Evolutionary conservation across 2,888 invertebrate genomes (phyloP).

Genomic region (Pilophorus perplexus): DNA sequence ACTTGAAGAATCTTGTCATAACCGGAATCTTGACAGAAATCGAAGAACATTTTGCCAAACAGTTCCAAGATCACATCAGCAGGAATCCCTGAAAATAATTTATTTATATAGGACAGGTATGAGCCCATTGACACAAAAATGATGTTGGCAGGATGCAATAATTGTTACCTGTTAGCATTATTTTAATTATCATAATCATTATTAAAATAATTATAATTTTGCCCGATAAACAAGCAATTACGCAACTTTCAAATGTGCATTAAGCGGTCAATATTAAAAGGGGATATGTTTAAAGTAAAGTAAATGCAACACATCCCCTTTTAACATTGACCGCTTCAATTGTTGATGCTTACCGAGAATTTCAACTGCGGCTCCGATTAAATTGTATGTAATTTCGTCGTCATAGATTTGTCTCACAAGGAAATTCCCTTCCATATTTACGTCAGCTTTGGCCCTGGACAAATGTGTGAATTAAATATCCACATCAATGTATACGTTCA

Average conservation of each 20-base stretch:
- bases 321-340: no score
- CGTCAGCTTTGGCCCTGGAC: slow-evolving; percentile 84
- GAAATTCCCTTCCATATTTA: slow-evolving; percentile 93
- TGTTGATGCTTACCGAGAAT: slow-evolving; percentile 70
- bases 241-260: neutral
- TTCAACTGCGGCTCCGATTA: slow-evolving; percentile 88
- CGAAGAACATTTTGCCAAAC: slow-evolving; percentile 93
- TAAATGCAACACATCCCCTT: no score
- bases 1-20: slow-evolving; percentile 94
- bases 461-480: neutral
- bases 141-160: no score
- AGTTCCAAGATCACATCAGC: slow-evolving; percentile 84
- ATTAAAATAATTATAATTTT: neutral
- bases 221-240: neutral
- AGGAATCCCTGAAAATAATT: slow-evolving; percentile 80
- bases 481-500: no score
- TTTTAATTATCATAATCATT: neutral
- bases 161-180: no score
- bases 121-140: no score
- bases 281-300: no score
- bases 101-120: no score
- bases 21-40: slow-evolving; percentile 95
- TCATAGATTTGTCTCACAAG: slow-evolving; percentile 92
- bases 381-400: slow-evolving; percentile 90
- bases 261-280: no score